Percentiles rank a stretch among this genome's conserved stretches.
phyloP scores from a whole-genome alignment of 2,113 vertebrate genomes.

The Odontesthes bonariensis region DNA sequence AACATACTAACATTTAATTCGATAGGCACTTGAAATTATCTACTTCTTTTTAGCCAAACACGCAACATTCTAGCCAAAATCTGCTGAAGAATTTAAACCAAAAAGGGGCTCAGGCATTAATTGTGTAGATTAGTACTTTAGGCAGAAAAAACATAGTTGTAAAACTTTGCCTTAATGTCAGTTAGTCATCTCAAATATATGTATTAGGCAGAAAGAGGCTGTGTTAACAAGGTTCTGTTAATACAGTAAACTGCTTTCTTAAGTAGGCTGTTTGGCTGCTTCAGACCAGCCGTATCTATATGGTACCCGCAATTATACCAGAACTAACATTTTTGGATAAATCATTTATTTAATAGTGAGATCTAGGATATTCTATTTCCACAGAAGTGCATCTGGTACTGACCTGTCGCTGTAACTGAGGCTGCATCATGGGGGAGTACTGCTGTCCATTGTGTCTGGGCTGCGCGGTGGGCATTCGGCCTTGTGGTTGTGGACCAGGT shows the following conservation, averaged over 20 bases:
- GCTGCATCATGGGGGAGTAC: slow-evolving; percentile 96
- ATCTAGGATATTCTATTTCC: not conserved
- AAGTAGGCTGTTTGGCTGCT: slow-evolving; percentile 4
- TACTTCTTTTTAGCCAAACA: not conserved
- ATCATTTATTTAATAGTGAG: not conserved
- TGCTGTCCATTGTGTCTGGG: slow-evolving; percentile 94
- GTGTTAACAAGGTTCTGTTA: not conserved
- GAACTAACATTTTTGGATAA: not conserved
- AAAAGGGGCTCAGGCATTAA: not conserved
- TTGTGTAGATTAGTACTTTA: not conserved
- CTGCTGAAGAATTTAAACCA: not conserved
- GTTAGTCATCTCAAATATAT: not conserved
- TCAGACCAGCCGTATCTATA: slow-evolving; percentile 25
- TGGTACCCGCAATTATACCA: not conserved
- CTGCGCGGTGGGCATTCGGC: slow-evolving; percentile 88
- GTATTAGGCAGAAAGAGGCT: not conserved
- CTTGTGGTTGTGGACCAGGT: slow-evolving; percentile 84
- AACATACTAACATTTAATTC: too few species aligned
- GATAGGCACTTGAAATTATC: not conserved
- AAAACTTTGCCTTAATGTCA: not conserved
- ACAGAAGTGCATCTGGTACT: slow-evolving; percentile 51
- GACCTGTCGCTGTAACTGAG: slow-evolving; percentile 99
- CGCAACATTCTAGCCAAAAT: not conserved
- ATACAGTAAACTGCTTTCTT: not conserved
- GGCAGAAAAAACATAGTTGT: not conserved